Base-by-base conservation (phyloP, 2,113 vertebrate genomes). In the Paradisaea rubra region DNA sequence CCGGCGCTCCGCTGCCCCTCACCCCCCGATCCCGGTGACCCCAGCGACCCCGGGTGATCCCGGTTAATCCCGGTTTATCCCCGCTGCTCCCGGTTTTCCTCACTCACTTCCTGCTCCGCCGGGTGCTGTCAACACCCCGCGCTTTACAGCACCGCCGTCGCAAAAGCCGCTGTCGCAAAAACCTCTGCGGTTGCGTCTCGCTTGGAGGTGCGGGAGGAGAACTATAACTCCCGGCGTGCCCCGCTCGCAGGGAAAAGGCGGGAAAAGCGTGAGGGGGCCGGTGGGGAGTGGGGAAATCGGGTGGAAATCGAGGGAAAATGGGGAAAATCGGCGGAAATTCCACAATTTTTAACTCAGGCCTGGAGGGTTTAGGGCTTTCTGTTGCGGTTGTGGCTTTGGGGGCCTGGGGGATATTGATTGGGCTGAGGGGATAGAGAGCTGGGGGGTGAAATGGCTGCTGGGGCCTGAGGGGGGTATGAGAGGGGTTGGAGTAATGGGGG, bases 161-260 rank as follows among this genome's bases (percentile, higher is more conserved):
- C 47, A 70, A 70, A 70, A 54, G 84, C 73, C 64, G 54, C 72
- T 53, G 84, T 53, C 54, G 72, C 24, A 23, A 18, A 33, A 47
- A 0, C 5, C 47, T 1, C 72, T 24, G 60, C 39, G 8, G 27
- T 3, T 9, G n/a, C 28, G 42, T 17, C n/a, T 56, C 39, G 1
- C 27, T 45, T 33, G 0, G 16, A 19, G 45, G 39, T 18, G 39
- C 28, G 4, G 31, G 7, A 24, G 13, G 11, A 33, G 41, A 73
- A 84, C 69, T 64, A 47, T 15, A 64, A 56, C 19, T 73, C 59
- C 70, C 70, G 42, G 70, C 50, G 23, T 39, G 50, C 81, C n/a
- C 28, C 50, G n/a, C 50, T 0, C 4, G n/a, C 41, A 10, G 35
- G 12, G 6, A 47, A 74, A 74, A 65, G 70, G 81, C 70, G 81